Evolutionary conservation across 92 coral and sea anemone species (phyloP), one percentile per base, ranked within the genome.

Genomic region (Palythoa grandiflora): DNA sequence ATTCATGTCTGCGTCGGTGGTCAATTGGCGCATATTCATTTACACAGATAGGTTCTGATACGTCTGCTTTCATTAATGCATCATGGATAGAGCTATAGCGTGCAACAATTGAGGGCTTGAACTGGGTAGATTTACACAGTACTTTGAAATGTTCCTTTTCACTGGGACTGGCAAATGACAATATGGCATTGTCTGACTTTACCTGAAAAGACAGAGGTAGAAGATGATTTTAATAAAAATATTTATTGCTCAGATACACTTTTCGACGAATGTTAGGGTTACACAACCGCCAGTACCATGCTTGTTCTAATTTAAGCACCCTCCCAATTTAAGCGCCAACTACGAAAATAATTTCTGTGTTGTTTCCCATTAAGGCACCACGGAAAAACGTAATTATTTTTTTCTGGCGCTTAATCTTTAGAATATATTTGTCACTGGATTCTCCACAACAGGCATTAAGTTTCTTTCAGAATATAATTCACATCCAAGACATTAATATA

Each of bases 81-180:
- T 60, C 66, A 15, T 44, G 15, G 77, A 72, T 72, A 38, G 6
- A 16, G 0, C 52, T 38, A 38, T 77, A 77, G 9, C 36, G 21
- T 36, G 21, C 51, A 9, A 20, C 81, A 77, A 9, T 40, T 77
- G 81, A 77, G 2, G 21, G 39, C 21, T 36, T 59, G 1, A 38
- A 38, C 78, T 84, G 88, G 78, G 19, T 47, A 38, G 15, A 35
- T 51, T 71, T 84, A 50, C 28, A 16, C 76, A 88, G n/a, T 70
- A 88, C 87, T 55, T 71, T 88, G 87, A 88, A 88, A 72, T 37
- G 79, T 15, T 88, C 91, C 68, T 68, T 88, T 6, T 88, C 87
- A 16, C 60, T 54, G 19, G 38, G 71, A 36, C 9, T 20, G 3
- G 38, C 71, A 17, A 88, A 88, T 13, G 39, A 40, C 65, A 70